These are phyloP conservation scores for Drosophila anomalata DNA, from an alignment of 2,888 invertebrate species.

Conservation along the genomic window DNA sequence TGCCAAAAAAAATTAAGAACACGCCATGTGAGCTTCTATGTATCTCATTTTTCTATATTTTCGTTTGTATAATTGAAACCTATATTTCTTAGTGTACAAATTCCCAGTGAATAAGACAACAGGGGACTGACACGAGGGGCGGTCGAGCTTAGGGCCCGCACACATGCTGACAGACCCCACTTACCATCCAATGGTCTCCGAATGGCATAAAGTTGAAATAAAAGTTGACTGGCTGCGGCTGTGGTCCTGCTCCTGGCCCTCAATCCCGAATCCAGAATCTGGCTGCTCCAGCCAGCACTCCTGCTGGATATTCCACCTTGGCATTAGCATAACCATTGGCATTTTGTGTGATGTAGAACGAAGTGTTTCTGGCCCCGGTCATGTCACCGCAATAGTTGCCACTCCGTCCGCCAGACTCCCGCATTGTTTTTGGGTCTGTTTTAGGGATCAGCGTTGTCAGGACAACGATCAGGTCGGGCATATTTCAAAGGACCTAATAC, in stretches of 20 bases:
- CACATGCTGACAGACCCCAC: slow-evolving; percentile 71
- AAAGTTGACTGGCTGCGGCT: slow-evolving; percentile 60
- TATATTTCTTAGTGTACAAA: slow-evolving; percentile 7
- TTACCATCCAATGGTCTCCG: slow-evolving; percentile 60
- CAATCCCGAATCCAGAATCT: slow-evolving; percentile 3
- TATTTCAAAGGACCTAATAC: slow-evolving; percentile 4
- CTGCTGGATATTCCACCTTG: slow-evolving; percentile 39
- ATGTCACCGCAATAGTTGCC: slow-evolving; percentile 43
- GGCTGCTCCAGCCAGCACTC: slow-evolving; percentile 1
- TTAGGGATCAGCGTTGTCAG: slow-evolving; percentile 41
- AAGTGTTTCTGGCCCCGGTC: slow-evolving; percentile 31
- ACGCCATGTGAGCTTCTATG: neutral
- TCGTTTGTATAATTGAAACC: neutral
- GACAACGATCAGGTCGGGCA: slow-evolving; percentile 16
- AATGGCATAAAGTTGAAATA: slow-evolving; percentile 76
- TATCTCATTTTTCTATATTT: neutral
- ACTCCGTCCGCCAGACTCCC: neutral
- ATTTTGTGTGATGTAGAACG: slow-evolving; percentile 42
- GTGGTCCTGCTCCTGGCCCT: slow-evolving; percentile 7
- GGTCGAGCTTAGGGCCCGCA: slow-evolving; percentile 36
- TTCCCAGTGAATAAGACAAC: neutral
- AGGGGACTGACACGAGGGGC: neutral
- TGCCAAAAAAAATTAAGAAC: neutral
- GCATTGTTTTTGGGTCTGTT: slow-evolving; percentile 18
- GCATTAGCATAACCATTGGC: slow-evolving; percentile 53